Conservation (phyloP, 2,797 vertebrate genomes). For the Pteronotus mesoamericanus region DNA sequence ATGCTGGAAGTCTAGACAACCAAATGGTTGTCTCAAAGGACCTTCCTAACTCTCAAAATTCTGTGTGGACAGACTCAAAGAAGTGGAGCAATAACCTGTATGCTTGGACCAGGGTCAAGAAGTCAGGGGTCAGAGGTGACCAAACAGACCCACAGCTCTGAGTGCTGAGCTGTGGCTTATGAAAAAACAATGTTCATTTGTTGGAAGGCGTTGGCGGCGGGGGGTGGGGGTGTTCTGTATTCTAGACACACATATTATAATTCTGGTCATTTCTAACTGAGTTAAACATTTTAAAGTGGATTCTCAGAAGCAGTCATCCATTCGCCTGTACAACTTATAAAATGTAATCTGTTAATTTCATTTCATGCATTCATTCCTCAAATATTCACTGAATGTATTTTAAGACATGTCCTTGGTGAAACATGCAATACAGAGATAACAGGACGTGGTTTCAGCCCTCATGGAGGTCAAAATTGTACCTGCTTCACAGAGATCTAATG, state of each 20-base stretch:
- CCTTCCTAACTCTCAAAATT: conserved; percentile 12
- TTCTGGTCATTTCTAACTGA: neutral
- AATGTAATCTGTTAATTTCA: neutral
- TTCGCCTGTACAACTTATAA: neutral
- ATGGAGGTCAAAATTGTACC: neutral
- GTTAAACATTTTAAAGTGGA: neutral
- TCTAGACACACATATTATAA: neutral
- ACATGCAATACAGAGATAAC: neutral
- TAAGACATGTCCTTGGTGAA: neutral
- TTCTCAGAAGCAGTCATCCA: neutral
- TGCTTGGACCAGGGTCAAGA: conserved; percentile 17
- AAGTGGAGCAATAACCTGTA: neutral
- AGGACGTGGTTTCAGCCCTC: neutral
- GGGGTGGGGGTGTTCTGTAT: neutral
- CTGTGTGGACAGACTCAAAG: neutral
- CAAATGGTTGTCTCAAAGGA: conserved; percentile 22
- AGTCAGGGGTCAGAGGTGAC: conserved; percentile 41
- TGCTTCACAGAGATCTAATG: neutral
- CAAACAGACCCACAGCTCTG: conserved; percentile 4
- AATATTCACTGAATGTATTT: neutral
- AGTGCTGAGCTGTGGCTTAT: neutral
- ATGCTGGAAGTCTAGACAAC: conserved; percentile 42
- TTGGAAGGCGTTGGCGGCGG: neutral
- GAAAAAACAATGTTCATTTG: conserved; percentile 47
- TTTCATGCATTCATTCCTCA: neutral